Evolutionary conservation across 2,888 invertebrate genomes (phyloP), one percentile per base, ranked within the genome.

Genomic region (Hypena proboscidalis): DNA sequence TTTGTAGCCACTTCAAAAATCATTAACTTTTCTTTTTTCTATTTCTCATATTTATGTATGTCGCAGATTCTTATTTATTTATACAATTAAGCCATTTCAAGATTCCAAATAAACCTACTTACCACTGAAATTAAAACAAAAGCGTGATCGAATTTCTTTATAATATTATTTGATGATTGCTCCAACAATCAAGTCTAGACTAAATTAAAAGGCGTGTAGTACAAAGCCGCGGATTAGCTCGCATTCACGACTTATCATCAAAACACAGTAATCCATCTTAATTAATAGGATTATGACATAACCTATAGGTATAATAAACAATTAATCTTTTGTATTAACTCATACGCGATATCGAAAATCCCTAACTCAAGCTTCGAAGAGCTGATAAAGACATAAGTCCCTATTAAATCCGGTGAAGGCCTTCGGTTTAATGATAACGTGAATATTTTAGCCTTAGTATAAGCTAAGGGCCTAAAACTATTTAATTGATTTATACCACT

Each of bases 231-330:
- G 31, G 39, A 22, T 58, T 48, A 37, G 23, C 25, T 40, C 48
- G 26, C 15, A 47, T 52, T 57, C 44, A 31, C 38, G 41, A 58
- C 30, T 46, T 61, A 57, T 57, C 62, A 43, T 27, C 29, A 19
- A 41, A 48, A 38, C 32, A 43, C 40, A 30, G 8, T 54, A 58
- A 63, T 58, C 46, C 51, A 8, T 51, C 39, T 58, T 55, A 60
- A 60, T 60, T 60, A 58, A 60, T 34, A 33, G 32, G 50, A 58
- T 55, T 47, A 58, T 42, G 59, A 60, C 57, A 50, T 63, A 33
- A 47, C 55, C 33, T 43, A 46, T 42, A n/a, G n/a, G n/a, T n/a
- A 49, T 63, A 41, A 50, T 46, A 58, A 53, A 46, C 45, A 58
- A 58, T 58, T 63, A 44, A 59, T 54, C 46, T 54, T 53, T 58